phyloP scores from a whole-genome alignment of 2,797 vertebrate species.

The Vipera ursinii region DNA sequence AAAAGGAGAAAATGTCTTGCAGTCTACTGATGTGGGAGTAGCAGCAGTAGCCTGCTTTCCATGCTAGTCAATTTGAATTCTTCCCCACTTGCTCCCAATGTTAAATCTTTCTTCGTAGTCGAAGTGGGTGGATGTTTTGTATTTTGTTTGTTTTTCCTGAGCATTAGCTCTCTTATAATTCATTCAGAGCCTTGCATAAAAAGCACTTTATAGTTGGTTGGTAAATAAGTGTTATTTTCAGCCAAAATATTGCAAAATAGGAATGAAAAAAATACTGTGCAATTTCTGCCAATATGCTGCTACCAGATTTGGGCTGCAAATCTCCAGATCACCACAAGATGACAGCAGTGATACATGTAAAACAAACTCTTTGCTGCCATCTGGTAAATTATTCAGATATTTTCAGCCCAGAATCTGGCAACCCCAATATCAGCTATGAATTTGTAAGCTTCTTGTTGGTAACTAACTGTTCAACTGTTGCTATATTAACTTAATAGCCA shows the following conservation, averaged over 20 bases:
- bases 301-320: background rate
- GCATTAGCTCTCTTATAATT: background rate
- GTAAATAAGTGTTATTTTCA: constrained; percentile 3
- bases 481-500: background rate
- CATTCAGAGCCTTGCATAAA: background rate
- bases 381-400: background rate
- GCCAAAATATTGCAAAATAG: background rate
- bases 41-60: background rate
- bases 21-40: background rate
- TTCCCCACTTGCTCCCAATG: background rate
- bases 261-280: background rate
- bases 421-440: background rate
- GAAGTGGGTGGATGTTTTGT: background rate
- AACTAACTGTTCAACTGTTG: too few relatives aligned
- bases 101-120: background rate
- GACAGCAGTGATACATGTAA: background rate
- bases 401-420: background rate
- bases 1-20: background rate
- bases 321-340: background rate
- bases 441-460: background rate
- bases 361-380: background rate
- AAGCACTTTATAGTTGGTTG: background rate
- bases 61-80: background rate
- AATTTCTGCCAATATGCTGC: background rate
- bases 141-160: background rate